Base-by-base conservation (phyloP, 2,888 invertebrate species). In the Morpho helenor region DNA sequence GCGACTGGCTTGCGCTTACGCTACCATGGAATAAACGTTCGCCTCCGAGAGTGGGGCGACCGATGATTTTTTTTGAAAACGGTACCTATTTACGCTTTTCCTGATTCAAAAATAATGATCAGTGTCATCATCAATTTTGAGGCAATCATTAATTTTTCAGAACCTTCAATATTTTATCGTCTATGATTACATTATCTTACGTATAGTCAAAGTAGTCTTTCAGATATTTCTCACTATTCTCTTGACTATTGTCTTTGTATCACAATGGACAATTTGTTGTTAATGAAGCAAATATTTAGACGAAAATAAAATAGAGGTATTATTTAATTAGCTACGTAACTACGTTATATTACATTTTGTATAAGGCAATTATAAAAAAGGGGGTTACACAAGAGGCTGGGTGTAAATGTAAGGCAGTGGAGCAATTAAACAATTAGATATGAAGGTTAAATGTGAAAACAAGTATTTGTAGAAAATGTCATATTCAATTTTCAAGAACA, bases 21-120 rank as follows among this genome's bases (percentile, higher is more conserved):
- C 70, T 73, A 75, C 82, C 80, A 80, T 82, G 71, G 77, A 78
- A 79, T 82, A 80, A 82, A 82, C 85, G 83, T 86, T 85, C 82
- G 82, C 79, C 79, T 31, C 76, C 72, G 71, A 81, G 81, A 84
- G 87, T 82, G 87, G 87, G 84, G 79, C 69, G 68, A 65, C 23
- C 9, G 41, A 65, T 45, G 63, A 50, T 57, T 55, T 61, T 66
- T 67, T 61, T 46, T 60, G 60, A 64, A 68, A 68, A 69, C 63
- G 60, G 59, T 63, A 66, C 60, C 52, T 59, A 46, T 63, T 57
- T 56, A 39, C 16, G 31, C 42, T 50, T 60, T 60, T 59, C 61
- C 58, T 61, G 60, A 57, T 59, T 52, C 40, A 16, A 47, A 54
- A 53, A 49, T 47, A 52, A 8, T 60, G 10, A 55, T 45, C 43